These are phyloP conservation scores for Hipparchia semele DNA, from an alignment of 2,888 invertebrate species.

Conservation along the genomic window DNA sequence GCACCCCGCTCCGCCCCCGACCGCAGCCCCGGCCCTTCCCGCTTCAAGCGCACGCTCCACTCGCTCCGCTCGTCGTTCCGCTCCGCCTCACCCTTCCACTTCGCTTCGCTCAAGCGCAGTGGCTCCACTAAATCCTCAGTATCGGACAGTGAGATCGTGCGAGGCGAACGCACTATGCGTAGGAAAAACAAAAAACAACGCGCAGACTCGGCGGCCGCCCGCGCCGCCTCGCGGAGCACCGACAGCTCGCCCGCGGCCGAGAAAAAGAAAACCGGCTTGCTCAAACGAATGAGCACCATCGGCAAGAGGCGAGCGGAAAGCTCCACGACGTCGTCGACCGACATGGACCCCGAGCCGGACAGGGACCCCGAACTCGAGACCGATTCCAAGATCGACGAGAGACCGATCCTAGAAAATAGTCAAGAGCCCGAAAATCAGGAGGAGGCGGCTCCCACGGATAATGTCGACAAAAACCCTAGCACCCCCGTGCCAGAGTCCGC, in stretches of 20 bases:
- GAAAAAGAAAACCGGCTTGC: constrained; percentile 66
- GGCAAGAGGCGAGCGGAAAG: constrained; percentile 65
- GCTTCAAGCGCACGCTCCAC: constrained; percentile 76
- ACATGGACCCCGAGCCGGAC: constrained; percentile 34
- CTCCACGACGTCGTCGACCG: constrained; percentile 48
- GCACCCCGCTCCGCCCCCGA: constrained; percentile 47
- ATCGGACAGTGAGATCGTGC: constrained; percentile 77
- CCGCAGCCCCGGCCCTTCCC: constrained; percentile 61
- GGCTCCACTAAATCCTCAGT: constrained; percentile 72
- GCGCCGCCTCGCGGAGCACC: constrained; percentile 55
- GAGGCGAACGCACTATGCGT: constrained; percentile 79
- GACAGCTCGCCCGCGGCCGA: constrained; percentile 68
- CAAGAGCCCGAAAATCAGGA: constrained; percentile 27
- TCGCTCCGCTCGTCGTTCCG: constrained; percentile 79
- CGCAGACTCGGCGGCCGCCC: constrained; percentile 59
- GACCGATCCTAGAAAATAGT: constrained; percentile 14
- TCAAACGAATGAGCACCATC: constrained; percentile 73
- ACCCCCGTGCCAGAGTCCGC: constrained; percentile 40
- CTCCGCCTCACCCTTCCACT: constrained; percentile 79
- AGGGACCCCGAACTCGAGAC: constrained; percentile 25
- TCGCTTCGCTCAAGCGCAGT: constrained; percentile 74
- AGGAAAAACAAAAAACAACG: constrained; percentile 78
- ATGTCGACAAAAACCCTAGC: constrained; percentile 4
- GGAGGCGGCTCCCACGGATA: constrained; percentile 10
- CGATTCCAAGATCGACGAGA: constrained; percentile 30